These are phyloP conservation scores for Poliocrania exsul DNA, from an alignment of 2,797 vertebrate species.

Conservation along the genomic window DNA sequence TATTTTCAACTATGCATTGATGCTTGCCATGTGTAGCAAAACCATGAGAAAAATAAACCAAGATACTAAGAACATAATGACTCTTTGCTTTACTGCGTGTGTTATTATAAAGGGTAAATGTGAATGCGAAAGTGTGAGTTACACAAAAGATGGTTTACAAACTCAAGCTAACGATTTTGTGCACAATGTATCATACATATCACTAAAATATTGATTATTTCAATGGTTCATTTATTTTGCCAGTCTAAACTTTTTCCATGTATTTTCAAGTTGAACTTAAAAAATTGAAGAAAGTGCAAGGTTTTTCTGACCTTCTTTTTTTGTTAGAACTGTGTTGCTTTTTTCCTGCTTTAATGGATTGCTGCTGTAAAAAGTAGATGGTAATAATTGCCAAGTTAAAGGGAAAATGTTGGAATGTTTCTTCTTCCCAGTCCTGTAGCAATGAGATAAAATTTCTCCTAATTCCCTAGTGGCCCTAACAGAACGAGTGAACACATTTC, in stretches of 20 bases:
- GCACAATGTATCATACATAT: background rate
- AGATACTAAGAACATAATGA: background rate
- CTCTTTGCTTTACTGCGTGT: slow-evolving; percentile 2
- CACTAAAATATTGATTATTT: background rate
- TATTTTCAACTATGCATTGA: background rate
- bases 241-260: background rate
- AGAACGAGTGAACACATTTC: background rate
- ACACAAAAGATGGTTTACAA: background rate
- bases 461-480: background rate
- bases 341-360: background rate
- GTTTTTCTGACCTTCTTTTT: background rate
- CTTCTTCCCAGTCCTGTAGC: background rate
- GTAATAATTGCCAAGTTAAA: background rate
- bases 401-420: background rate
- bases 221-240: background rate
- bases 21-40: background rate
- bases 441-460: background rate
- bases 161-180: background rate
- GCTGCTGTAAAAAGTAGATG: background rate
- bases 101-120: background rate
- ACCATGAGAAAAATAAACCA: background rate
- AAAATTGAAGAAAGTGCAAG: background rate
- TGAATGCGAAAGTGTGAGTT: background rate
- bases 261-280: background rate
- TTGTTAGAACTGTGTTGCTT: background rate